Conservation (phyloP, 1,140 invertebrate species). For the Bombus consobrinus region DNA sequence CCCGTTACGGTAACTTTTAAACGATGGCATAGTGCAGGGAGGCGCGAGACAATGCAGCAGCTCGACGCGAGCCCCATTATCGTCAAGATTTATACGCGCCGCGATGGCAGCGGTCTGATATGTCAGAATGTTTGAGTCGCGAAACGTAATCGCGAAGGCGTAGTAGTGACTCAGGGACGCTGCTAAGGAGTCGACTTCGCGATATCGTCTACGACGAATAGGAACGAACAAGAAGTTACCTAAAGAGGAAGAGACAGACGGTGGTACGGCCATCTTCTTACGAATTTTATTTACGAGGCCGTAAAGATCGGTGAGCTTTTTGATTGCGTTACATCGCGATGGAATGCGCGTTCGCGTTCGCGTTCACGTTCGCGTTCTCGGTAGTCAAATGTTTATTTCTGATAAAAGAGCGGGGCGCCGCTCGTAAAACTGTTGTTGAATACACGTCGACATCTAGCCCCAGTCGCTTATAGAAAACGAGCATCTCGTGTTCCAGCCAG, state of each 20-base stretch:
- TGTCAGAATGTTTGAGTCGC: constrained; percentile 24
- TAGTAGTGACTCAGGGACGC: background rate
- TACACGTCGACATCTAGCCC: background rate
- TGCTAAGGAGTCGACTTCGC: background rate
- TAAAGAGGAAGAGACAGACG: background rate
- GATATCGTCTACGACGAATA: background rate
- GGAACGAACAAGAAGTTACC: background rate
- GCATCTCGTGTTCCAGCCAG: background rate
- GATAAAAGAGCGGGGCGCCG: constrained; percentile 68
- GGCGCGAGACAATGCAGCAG: background rate
- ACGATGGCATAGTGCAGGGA: background rate
- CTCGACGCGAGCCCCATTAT: background rate
- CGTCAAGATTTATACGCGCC: constrained; percentile 23
- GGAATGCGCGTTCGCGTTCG: too few species aligned
- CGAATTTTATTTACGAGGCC: constrained; percentile 74
- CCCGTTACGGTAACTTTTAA: background rate
- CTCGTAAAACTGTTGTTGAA: constrained; percentile 32
- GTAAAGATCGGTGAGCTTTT: constrained; percentile 71
- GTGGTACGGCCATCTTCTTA: constrained; percentile 51
- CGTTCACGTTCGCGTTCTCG: background rate
- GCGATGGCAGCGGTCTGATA: background rate
- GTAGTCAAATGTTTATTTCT: constrained; percentile 73
- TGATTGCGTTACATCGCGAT: constrained; percentile 63
- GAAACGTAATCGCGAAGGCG: constrained; percentile 3
- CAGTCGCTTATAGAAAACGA: background rate